Evolutionary conservation across 2,113 vertebrate species (phyloP).

Genomic region (Peromyscus maniculatus): DNA sequence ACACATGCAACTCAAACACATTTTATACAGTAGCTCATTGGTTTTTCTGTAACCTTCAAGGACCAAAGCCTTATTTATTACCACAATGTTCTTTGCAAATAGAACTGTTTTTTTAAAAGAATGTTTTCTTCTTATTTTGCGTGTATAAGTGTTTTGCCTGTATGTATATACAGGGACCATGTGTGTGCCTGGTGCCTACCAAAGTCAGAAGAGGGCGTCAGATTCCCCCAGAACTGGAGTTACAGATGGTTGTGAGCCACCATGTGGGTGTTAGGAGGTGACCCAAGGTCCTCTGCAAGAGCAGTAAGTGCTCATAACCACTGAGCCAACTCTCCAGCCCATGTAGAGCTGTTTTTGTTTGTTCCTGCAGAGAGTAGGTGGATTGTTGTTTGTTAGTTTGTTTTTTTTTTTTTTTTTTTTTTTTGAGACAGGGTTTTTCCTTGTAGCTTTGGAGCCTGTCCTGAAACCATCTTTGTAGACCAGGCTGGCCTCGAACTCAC

Average conservation of each 20-base stretch:
- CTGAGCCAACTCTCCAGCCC: not conserved
- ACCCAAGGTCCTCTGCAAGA: not conserved
- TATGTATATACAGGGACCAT: not conserved
- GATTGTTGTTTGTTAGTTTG: not conserved
- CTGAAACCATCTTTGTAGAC: no score
- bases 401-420: no score
- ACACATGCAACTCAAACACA: conserved; percentile 38
- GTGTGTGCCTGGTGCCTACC: not conserved
- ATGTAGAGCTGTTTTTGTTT: conserved; percentile 53
- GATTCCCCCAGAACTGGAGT: not conserved
- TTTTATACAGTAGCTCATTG: conserved; percentile 76
- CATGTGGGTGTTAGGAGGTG: not conserved
- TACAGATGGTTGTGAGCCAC: not conserved
- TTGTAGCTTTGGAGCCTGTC: no score
- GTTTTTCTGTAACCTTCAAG: conserved; percentile 63
- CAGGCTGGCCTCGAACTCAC: no score
- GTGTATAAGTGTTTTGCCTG: not conserved
- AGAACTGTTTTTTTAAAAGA: conserved; percentile 5
- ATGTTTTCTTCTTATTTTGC: not conserved
- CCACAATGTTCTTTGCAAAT: conserved; percentile 33
- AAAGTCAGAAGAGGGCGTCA: not conserved
- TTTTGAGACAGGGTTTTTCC: no score
- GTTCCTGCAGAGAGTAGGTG: conserved; percentile 1
- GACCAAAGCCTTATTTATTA: conserved; percentile 69
- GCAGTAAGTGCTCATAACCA: not conserved